Evolutionary conservation across 2,888 invertebrate genomes (phyloP).

Genomic region (Marasmarcha lunaedactyla): DNA sequence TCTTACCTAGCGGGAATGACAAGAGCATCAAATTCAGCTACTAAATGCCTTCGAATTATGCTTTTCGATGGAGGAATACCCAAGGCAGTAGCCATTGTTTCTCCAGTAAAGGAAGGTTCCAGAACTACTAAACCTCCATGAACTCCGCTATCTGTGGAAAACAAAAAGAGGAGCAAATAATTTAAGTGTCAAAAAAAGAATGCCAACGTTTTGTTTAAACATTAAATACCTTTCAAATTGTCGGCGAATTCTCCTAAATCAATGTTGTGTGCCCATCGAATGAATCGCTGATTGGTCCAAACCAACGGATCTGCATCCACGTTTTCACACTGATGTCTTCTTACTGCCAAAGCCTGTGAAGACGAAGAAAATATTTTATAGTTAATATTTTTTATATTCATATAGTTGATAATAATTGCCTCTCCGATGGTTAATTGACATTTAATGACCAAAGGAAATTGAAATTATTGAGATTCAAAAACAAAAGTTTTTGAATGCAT

Average conservation of each 20-base stretch:
- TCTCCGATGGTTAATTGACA: no score
- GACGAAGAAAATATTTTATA: constrained; percentile 20
- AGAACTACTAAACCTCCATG: constrained; percentile 94
- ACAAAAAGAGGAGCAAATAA: no score
- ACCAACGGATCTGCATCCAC: constrained; percentile 92
- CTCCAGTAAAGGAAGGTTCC: constrained; percentile 94
- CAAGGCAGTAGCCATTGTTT: constrained; percentile 93
- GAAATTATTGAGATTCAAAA: no score
- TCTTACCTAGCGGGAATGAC: constrained; percentile 92
- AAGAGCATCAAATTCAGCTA: constrained; percentile 90
- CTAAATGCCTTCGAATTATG: constrained; percentile 91
- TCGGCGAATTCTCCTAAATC: constrained; percentile 94
- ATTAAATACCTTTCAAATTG: constrained; percentile 82
- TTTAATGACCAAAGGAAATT: background rate
- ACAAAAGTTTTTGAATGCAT: no score
- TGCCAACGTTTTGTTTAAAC: no score
- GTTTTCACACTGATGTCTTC: constrained; percentile 89
- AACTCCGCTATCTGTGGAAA: constrained; percentile 85
- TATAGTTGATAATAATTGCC: no score
- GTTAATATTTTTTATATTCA: background rate
- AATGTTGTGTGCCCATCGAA: constrained; percentile 93
- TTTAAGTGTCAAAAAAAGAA: background rate
- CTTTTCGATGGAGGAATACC: constrained; percentile 94
- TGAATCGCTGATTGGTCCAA: constrained; percentile 95
- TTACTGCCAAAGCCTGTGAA: constrained; percentile 82